Evolutionary conservation across 2,797 vertebrate species (phyloP).

Genomic region (Catostomus latipinnis): DNA sequence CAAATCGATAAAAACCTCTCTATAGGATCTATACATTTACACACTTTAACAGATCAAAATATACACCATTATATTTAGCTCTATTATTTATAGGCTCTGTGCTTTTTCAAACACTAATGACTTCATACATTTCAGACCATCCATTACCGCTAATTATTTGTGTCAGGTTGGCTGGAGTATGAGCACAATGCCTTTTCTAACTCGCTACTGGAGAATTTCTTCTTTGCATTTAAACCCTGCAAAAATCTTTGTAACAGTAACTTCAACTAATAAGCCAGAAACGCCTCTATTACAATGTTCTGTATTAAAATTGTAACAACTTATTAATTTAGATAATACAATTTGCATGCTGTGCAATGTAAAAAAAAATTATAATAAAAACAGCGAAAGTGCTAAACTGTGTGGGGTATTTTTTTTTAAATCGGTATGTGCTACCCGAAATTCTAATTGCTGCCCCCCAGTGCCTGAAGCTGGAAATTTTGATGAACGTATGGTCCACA

Average conservation of each 20-base stretch:
- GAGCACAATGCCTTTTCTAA: background rate
- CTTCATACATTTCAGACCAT: slow-evolving; percentile 1
- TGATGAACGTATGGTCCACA: too few relatives aligned
- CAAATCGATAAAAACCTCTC: background rate
- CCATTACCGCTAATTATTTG: slow-evolving; percentile 9
- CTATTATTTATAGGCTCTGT: background rate
- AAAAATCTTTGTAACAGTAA: too few relatives aligned
- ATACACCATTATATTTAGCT: background rate
- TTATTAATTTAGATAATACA: background rate
- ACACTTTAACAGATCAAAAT: background rate
- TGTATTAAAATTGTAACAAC: background rate
- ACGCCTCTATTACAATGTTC: too few relatives aligned
- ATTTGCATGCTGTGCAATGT: too few relatives aligned
- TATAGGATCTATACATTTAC: background rate
- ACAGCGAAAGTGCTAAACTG: too few relatives aligned
- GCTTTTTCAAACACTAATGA: background rate
- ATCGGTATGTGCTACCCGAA: too few relatives aligned
- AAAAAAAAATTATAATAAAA: too few relatives aligned
- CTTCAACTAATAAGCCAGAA: too few relatives aligned
- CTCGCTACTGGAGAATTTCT: background rate
- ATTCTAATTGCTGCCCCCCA: too few relatives aligned
- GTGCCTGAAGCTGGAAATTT: too few relatives aligned
- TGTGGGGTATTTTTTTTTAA: too few relatives aligned
- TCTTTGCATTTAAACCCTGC: background rate
- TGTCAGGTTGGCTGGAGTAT: background rate